Evolutionary conservation across 1,140 invertebrate genomes (phyloP).

Genomic region (Steinernema feltiae): DNA sequence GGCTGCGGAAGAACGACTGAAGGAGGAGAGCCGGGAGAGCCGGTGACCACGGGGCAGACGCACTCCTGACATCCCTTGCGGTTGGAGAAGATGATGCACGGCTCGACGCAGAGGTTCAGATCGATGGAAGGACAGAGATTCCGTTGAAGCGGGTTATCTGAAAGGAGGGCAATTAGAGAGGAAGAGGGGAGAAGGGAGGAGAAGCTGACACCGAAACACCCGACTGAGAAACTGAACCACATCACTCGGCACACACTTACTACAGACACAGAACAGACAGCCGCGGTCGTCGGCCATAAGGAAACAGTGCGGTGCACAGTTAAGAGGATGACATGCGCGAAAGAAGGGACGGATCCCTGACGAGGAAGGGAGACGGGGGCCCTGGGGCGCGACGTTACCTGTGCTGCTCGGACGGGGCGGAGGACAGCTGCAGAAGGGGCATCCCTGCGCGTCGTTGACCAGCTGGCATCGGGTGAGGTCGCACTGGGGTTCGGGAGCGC

Average conservation of each 20-base stretch:
- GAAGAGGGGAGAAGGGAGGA: neutral
- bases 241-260: neutral
- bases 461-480: constrained; percentile 49
- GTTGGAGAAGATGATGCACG: constrained; percentile 57
- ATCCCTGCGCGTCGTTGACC: constrained; percentile 50
- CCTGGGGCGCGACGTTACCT: constrained; percentile 14
- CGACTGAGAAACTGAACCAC: neutral
- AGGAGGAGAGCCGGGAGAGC: constrained; percentile 9
- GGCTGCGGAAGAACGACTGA: constrained; percentile 13
- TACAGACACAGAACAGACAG: constrained; percentile 12
- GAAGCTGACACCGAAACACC: neutral
- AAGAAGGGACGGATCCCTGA: neutral
- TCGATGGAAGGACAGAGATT: constrained; percentile 44
- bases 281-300: neutral
- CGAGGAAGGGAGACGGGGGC: neutral
- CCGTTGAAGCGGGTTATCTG: neutral
- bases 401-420: constrained; percentile 35
- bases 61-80: constrained; percentile 52
- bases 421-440: constrained; percentile 55
- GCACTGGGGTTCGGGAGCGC: constrained; percentile 44
- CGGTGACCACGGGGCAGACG: constrained; percentile 44
- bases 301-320: constrained; percentile 8
- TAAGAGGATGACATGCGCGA: neutral
- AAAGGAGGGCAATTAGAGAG: neutral
- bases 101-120: constrained; percentile 44